These are phyloP conservation scores for Ptilodon capucinus DNA, from an alignment of 2,888 invertebrate species.

Conservation along the genomic window DNA sequence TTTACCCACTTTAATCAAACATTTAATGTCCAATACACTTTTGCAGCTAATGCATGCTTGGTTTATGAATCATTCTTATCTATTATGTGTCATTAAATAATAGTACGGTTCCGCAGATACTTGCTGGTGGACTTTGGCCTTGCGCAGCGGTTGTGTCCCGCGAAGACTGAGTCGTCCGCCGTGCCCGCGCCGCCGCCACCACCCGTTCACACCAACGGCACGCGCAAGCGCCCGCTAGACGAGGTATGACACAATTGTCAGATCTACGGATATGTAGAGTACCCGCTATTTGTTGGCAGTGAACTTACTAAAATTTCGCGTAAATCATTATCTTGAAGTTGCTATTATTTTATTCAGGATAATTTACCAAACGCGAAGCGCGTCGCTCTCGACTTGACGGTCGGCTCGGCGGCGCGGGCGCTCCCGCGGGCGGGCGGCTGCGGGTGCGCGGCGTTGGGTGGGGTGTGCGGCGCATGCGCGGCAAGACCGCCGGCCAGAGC, in stretches of 20 bases:
- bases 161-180: conserved; percentile 23
- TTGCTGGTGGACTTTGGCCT: conserved; percentile 95
- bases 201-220: conserved; percentile 26
- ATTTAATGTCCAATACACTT: too few species aligned
- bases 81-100: too few species aligned
- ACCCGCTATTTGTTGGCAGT: too few species aligned
- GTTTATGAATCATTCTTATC: too few species aligned
- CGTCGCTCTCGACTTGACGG: conserved; percentile 57
- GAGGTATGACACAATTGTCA: conserved; percentile 45
- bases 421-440: conserved; percentile 66
- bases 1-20: background rate
- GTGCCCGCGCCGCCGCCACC: conserved; percentile 79
- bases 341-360: conserved; percentile 25
- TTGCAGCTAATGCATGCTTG: too few species aligned
- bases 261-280: too few species aligned
- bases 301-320: background rate
- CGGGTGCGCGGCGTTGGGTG: conserved; percentile 85
- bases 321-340: background rate
- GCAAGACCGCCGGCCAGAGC: conserved; percentile 86
- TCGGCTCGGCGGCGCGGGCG: conserved; percentile 45
- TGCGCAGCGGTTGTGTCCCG: conserved; percentile 84
- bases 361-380: conserved; percentile 50
- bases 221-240: conserved; percentile 48
- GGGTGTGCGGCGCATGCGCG: conserved; percentile 85
- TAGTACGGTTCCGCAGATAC: conserved; percentile 74